These are phyloP conservation scores for Brachionus paranguensis DNA, from an alignment of 1,140 invertebrate species.

Conservation along the genomic window DNA sequence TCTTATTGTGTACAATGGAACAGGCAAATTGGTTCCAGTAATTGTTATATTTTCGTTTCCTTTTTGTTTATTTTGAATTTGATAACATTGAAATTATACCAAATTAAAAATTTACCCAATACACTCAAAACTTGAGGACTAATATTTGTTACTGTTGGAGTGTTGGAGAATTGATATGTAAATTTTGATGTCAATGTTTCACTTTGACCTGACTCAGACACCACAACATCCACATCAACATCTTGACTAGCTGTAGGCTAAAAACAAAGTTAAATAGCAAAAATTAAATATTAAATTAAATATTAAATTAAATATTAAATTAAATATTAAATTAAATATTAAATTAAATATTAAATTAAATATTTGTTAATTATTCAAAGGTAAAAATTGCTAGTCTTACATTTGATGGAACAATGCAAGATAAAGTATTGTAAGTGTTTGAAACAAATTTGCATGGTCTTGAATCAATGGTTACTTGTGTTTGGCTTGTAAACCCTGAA, in stretches of 20 bases:
- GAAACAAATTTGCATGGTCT: background rate
- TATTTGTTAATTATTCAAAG: background rate
- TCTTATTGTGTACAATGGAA: background rate
- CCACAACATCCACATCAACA: conserved; percentile 28
- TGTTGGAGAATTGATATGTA: conserved; percentile 30
- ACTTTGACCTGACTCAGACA: conserved; percentile 26
- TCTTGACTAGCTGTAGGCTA: conserved; percentile 26
- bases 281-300: no score
- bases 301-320: no score
- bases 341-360: no score
- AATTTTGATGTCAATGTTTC: conserved; percentile 41
- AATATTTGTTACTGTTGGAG: background rate
- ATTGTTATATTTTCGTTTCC: conserved; percentile 44
- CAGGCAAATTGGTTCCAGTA: conserved; percentile 44
- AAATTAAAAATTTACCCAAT: background rate
- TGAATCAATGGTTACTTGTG: conserved; percentile 21
- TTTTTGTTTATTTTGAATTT: background rate
- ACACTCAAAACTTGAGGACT: conserved; percentile 6
- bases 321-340: no score
- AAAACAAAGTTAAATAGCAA: conserved; percentile 12
- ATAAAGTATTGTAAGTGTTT: background rate
- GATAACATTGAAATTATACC: no score
- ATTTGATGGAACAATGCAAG: background rate
- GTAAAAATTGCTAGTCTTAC: background rate
- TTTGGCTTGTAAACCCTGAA: conserved; percentile 44